Base-by-base conservation (phyloP, 1,140 invertebrate species). In the Drosophila punjabiensis region DNA sequence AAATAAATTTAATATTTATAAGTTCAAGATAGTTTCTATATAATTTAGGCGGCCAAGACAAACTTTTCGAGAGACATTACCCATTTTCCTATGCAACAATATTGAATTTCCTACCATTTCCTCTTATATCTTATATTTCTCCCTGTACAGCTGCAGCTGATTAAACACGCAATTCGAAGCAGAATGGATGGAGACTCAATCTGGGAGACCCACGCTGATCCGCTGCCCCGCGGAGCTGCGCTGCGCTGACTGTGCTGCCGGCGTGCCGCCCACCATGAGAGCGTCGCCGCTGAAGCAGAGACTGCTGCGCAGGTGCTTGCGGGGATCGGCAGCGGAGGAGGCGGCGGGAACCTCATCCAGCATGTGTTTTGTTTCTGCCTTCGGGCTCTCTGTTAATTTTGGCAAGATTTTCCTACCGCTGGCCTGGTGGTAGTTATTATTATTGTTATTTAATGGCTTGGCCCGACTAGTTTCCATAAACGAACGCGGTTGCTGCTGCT, bases 161-260 rank as follows among this genome's bases (percentile, higher is more conserved):
- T 61, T 62, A 68, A 66, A 55, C 62, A 67, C 32, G 50, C 64
- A 63, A 65, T 74, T 33, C 32, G 6, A 55, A 33, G 52, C 50
- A 10, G 53, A 24, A 24, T 55, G 13, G 13, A 55, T 35, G 0
- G 53, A 55, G 53, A 9, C 55, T 92, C 82, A 92, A 76, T 92
- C 91, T 32, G 91, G 91, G 48, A 92, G 63, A 9, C 91, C 91
- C 76, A 92, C 91, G 83, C 82, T 92, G 58, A 92, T 60, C 28
- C 91, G 88, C 74, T 90, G 91, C 52, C 76, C 59, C 39, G 50
- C 94, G 76, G 81, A 94, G 92, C 64, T 94, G 93, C 67, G 94
- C 59, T 94, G 82, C 93, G 85, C 93, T 93, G 33, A 92, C 81
- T 76, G 69, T 58, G 62, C 81, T 84, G 59, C 91, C 68, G 50